Percentiles rank a stretch among this genome's conserved stretches.
Conservation (phyloP, 2,113 vertebrate genomes). For the Alosa alosa region DNA sequence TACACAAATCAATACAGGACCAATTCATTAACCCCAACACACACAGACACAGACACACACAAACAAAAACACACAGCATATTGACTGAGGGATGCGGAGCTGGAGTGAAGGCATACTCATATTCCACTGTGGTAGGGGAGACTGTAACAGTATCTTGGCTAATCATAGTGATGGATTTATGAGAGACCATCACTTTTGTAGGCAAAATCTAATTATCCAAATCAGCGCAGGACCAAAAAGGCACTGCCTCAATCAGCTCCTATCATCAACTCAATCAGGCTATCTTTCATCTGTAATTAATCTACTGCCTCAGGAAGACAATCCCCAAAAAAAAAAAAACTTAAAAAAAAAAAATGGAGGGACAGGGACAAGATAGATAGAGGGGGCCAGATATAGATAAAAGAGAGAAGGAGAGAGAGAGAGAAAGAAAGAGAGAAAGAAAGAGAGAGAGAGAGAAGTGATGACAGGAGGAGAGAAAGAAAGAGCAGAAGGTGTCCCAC, state of each 20-base stretch:
- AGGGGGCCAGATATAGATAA: not conserved
- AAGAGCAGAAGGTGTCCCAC: not conserved
- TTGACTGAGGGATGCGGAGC: not conserved
- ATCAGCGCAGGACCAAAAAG: not conserved
- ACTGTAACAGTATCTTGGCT: not conserved
- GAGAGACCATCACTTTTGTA: not conserved
- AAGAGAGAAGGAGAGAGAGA: not conserved
- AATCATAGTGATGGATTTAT: constrained; percentile 1
- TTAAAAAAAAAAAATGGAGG: not conserved
- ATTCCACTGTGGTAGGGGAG: not conserved
- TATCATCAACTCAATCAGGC: constrained; percentile 4
- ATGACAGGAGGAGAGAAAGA: not conserved
- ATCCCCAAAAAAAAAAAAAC: not conserved
- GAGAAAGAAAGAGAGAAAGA: not conserved
- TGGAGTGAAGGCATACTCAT: not conserved
- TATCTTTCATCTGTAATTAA: constrained; percentile 17
- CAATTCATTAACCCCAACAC: constrained; percentile 87
- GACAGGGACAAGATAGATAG: not conserved
- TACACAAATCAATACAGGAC: constrained; percentile 88
- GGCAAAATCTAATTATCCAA: constrained; percentile 11
- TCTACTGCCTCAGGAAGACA: not conserved
- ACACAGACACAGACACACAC: constrained; percentile 73
- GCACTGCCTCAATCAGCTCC: not conserved
- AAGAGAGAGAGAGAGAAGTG: not conserved
- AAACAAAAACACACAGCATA: constrained; percentile 53